A percentile compares a stretch with the other conserved stretches of the same genome.
Conservation (phyloP, 2,888 invertebrate genomes). For the Machimus atricapillus region DNA sequence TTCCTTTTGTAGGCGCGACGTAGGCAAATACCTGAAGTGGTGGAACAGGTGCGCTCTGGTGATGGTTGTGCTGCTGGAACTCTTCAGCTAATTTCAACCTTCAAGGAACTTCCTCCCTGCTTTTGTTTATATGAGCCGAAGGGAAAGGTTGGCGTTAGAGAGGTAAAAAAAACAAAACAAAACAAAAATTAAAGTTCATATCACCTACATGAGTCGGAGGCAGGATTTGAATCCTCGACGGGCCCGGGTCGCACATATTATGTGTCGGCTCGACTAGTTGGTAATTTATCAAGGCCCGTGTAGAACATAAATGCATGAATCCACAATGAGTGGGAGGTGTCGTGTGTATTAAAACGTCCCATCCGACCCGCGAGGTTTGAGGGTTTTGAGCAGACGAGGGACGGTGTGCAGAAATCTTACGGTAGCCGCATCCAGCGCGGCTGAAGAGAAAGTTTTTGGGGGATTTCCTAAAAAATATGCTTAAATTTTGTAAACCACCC, state of each 20-base stretch:
- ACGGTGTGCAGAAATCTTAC: neutral
- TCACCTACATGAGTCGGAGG: neutral
- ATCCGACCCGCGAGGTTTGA: neutral
- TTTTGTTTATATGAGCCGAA: neutral
- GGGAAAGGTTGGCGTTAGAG: neutral
- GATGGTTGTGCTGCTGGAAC: neutral
- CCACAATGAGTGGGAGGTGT: neutral
- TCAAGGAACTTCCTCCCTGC: neutral
- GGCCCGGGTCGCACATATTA: neutral
- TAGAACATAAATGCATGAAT: neutral
- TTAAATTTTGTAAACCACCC: neutral
- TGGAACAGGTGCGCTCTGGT: neutral
- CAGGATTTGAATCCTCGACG: neutral
- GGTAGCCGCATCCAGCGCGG: neutral
- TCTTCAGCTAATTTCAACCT: neutral
- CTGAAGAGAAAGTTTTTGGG: neutral
- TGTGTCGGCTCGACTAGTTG: conserved; percentile 4
- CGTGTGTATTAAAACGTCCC: neutral
- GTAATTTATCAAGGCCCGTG: conserved; percentile 17
- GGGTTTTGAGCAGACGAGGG: neutral
- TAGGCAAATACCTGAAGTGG: neutral
- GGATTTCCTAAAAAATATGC: neutral
- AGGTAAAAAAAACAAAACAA: neutral
- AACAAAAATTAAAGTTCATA: neutral
- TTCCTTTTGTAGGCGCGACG: neutral